Evolutionary conservation across 2,888 invertebrate genomes (phyloP), one percentile per base, ranked within the genome.

Genomic region (Eustalomyia histrio): DNA sequence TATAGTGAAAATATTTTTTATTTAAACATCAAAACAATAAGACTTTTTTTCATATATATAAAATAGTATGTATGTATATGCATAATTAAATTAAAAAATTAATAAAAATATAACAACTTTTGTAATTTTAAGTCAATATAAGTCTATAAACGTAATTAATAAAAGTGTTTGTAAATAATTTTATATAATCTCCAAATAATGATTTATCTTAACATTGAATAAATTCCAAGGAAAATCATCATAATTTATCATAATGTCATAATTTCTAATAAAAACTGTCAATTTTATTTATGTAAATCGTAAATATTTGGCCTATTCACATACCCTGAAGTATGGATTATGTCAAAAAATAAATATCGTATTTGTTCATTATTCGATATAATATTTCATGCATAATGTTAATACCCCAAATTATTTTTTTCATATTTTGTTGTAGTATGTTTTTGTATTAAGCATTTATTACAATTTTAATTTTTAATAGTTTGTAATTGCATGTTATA

Each of bases 361-460:
- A 24, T 24, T 24, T 24, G 24, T 3, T 4, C 29, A 29, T 29
- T 29, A 6, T 29, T 29, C 29, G 21, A 29, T 29, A 29, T 29
- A 29, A 29, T 29, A 6, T 29, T 29, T 2, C 24, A 24, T 29
- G 4, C 17, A 16, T 63, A 17, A 16, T 5, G 10, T 33, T 39
- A 53, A 67, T 53, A 14, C 52, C 63, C 53, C 60, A 14, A 18
- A 47, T 33, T 57, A 35, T 57, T 53, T 16, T 24, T 58, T 52
- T 64, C 55, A 79, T 53, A 24, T 64, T 29, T 64, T 65, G 17
- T 47, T 58, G 39, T 64, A 35, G 14, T 74, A 29, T 57, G 14
- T 60, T 43, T 76, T 72, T 57, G 55, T 67, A 33, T 71, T 69
- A 76, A 67, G 81, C 78, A 78, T 78, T 81, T 81, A 81, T 78